A percentile compares a stretch with the other conserved stretches of the same genome.
Conservation (phyloP, 2,888 invertebrate species). For the Thereva unica region DNA sequence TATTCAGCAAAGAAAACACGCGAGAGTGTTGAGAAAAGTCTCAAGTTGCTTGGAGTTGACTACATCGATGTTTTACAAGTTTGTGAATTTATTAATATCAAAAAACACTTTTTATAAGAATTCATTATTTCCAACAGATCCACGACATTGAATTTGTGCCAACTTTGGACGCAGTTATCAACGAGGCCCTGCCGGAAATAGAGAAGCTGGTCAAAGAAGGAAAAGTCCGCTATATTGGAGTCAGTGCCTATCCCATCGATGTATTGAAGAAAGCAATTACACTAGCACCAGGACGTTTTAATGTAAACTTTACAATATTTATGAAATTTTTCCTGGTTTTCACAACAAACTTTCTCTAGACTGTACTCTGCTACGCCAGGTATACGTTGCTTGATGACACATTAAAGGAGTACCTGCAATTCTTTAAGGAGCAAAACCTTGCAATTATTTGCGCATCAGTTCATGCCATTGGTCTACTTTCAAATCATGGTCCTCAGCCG, state of each 20-base stretch:
- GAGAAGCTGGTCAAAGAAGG: conserved; percentile 73
- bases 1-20: conserved; percentile 77
- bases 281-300: conserved; percentile 60
- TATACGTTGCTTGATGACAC: conserved; percentile 80
- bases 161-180: conserved; percentile 71
- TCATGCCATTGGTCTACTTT: conserved; percentile 77
- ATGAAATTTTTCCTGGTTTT: not conserved
- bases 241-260: conserved; percentile 84
- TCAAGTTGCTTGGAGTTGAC: conserved; percentile 73
- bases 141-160: conserved; percentile 91
- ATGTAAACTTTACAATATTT: conserved; percentile 46
- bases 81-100: too few species aligned
- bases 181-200: conserved; percentile 84
- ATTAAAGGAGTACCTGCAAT: conserved; percentile 71
- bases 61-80: conserved; percentile 92
- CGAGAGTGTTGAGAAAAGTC: conserved; percentile 74
- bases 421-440: conserved; percentile 67
- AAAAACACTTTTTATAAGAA: not conserved
- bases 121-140: conserved; percentile 63
- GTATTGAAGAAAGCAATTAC: conserved; percentile 75
- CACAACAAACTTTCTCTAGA: conserved; percentile 39
- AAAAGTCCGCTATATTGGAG: conserved; percentile 77
- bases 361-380: conserved; percentile 72
- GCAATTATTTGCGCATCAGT: conserved; percentile 80
- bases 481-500: conserved; percentile 68